Base-by-base conservation (phyloP, 2,888 invertebrate genomes). In the Smittia aterrima region DNA sequence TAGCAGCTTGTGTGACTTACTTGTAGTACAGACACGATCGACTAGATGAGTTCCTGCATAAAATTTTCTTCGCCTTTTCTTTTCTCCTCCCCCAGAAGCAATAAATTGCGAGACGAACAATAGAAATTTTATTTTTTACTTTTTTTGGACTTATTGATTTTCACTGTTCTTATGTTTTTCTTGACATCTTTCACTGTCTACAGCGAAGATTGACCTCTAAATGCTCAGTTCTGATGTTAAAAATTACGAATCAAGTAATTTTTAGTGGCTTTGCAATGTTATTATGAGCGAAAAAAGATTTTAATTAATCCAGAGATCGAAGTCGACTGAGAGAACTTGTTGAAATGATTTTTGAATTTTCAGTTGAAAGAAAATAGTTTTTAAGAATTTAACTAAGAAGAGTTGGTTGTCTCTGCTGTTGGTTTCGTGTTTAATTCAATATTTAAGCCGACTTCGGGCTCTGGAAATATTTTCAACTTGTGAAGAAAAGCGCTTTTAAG, bases 81-180 rank as follows among this genome's bases (percentile, higher is more conserved):
- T 62, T 13, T 32, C 66, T 24, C 25, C 25, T 7, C 25, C 66
- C 27, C 4, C 66, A 7, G 32, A 20, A 25, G 16, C 32, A 66
- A 66, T 62, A 66, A 24, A 3, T 66, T 27, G 66, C 32, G 66
- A 62, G 24, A 66, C 25, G 66, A 66, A 32, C 32, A 32, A 66
- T 66, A 66, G n/a, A 66, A 54, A 22, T 54, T 68, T 71, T 54
- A 53, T 71, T 71, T 71, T 32, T 68, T 47, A 53, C 70, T 71
- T 54, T 71, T 71, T 71, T 71, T 71, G 70, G 70, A 71, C 70
- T 71, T 71, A 71, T 71, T 54, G 70, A 71, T 71, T 71, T 71
- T 71, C 54, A 2, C 0, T 32, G 53, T 54, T 32, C 27, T 32
- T 27, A 27, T 16, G 70, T 32, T 54, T 54, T 27, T 71, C 27